Percentiles rank a stretch among this genome's conserved stretches.
These are phyloP conservation scores for Molossus molossus DNA, from an alignment of 2,797 vertebrate genomes.

Conservation along the genomic window DNA sequence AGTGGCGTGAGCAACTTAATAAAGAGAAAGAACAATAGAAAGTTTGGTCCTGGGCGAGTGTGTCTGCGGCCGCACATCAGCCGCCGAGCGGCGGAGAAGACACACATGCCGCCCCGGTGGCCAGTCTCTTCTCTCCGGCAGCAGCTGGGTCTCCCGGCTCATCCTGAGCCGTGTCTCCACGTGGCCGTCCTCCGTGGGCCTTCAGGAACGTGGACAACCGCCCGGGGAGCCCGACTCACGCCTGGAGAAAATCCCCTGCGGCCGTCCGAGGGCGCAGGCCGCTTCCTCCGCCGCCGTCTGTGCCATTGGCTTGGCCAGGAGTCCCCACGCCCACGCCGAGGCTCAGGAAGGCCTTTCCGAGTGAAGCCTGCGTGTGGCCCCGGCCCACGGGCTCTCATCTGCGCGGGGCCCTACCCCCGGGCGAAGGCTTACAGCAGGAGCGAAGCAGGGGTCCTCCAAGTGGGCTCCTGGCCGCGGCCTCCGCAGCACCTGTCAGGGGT, in stretches of 20 bases:
- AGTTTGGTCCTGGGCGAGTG: background rate
- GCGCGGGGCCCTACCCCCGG: background rate
- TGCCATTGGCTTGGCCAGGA: background rate
- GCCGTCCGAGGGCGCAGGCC: no score
- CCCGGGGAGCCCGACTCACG: no score
- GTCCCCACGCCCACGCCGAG: background rate
- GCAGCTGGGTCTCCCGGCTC: background rate
- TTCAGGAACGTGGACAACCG: no score
- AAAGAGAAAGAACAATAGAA: background rate
- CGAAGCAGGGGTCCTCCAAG: no score
- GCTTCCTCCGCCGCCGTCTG: no score
- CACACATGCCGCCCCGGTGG: background rate
- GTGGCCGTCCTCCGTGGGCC: no score
- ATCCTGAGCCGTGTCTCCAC: no score
- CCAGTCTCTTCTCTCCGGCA: background rate
- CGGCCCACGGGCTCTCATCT: background rate
- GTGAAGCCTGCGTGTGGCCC: no score
- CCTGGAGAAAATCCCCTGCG: no score
- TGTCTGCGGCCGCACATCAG: background rate
- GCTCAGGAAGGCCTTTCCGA: no score
- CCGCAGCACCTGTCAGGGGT: background rate
- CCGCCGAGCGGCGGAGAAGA: background rate
- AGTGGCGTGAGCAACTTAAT: fast-evolving
- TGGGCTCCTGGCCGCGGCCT: background rate
- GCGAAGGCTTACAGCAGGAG: background rate